phyloP scores from a whole-genome alignment of 1,140 invertebrate species.

The Heliconius hewitsoni region DNA sequence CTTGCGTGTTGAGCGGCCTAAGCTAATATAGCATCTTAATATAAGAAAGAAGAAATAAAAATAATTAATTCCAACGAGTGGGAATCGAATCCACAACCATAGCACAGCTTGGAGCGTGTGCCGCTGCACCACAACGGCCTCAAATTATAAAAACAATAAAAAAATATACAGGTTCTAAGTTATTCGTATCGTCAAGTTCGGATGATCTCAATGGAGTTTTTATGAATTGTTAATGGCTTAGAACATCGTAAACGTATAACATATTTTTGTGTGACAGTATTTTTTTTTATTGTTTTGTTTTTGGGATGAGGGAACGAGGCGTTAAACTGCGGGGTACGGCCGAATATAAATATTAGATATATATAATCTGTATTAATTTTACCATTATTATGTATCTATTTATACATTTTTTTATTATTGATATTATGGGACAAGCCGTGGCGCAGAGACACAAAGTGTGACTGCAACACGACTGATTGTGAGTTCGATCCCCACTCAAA shows the following conservation, averaged over 20 bases:
- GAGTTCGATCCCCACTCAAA: no score
- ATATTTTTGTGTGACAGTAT: constrained; percentile 13
- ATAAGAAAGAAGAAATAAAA: no score
- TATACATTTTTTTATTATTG: neutral
- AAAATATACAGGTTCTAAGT: constrained; percentile 20
- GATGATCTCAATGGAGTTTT: constrained; percentile 29
- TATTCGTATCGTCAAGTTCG: constrained; percentile 20
- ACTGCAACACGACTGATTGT: no score
- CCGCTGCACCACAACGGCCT: no score
- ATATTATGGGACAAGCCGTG: no score
- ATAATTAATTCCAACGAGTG: no score
- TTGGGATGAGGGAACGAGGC: constrained; percentile 8
- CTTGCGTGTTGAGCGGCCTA: no score
- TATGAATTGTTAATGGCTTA: constrained; percentile 37
- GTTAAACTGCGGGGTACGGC: constrained; percentile 15
- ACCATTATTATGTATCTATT: neutral
- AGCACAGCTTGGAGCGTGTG: no score
- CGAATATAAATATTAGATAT: neutral
- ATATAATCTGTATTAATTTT: neutral
- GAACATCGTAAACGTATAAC: constrained; percentile 20
- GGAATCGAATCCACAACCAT: no score
- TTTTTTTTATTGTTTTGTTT: neutral
- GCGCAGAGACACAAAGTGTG: no score
- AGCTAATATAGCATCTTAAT: no score
- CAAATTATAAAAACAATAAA: constrained; percentile 15